Evolutionary conservation across 2,797 vertebrate species (phyloP), one percentile per base, ranked within the genome.

Genomic region (Orientallactaga sibirica): DNA sequence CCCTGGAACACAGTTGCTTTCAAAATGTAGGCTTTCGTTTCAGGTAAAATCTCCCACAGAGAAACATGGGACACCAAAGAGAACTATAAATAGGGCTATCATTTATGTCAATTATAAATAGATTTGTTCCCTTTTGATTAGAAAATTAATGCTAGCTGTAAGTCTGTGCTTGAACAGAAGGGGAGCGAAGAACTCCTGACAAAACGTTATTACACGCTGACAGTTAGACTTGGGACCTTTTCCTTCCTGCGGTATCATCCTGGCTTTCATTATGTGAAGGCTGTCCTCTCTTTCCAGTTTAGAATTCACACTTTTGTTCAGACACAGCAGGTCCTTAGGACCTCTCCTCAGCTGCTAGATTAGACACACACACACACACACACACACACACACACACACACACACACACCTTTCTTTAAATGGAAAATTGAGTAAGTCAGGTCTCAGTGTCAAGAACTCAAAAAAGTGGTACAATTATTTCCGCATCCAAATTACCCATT

Each of bases 101-200:
- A 97, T 96, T 96, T 97, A 95, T 97, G 96, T 97, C 96, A 95
- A 95, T 97, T 97, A 96, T 96, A 97, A 97, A 97, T 96, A 95
- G 94, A 95, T 94, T 92, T 85, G 91, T 77, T 97, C 96, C 91
- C 93, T 95, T 96, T 96, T 96, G 96, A 96, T 97, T 95, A 96
- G 94, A 93, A 95, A 58, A 97, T 95, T 96, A 96, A 94, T 70
- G 79, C 80, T 89, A 92, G 87, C 76, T 74, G 71, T 82, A 93
- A 94, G n/a, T 83, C 94, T 81, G 66, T 61, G 73, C 75, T 78
- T 67, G 81, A 97, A 68, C 75, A 93, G 81, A 91, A 96, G 48
- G 91, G 67, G 64, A 92, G 61, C 52, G 58, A 66, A 96, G 87
- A 91, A 55, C 84, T 89, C 64, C 92, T 95, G 95, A 96, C 93